Base-by-base conservation (phyloP, 2,797 vertebrate species). In the Smutsia temminckii region DNA sequence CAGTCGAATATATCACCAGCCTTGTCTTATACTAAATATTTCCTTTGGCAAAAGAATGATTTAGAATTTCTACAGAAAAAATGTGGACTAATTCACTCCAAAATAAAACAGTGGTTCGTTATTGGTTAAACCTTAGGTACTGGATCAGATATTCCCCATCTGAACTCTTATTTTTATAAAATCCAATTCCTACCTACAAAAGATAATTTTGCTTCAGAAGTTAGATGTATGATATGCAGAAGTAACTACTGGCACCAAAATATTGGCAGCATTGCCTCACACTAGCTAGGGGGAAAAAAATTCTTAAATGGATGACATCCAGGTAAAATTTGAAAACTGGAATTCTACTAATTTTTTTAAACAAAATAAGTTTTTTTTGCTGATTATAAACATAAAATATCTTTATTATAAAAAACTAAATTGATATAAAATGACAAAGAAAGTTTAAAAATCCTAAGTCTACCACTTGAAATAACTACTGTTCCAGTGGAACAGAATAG, bases 291-390 rank as follows among this genome's bases (percentile, higher is more conserved):
- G 14, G 59, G 5, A 46, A n/a, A 21, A 27, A 42, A 55, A 17
- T 27, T 64, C n/a, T 53, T 94, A 34, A 74, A 93, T 88, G 27
- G 61, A 92, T 85, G 83, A 59, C 23, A 34, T 93, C 51, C 12
- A 59, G 72, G 51, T 51, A 64, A 80, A 95, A n/a, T 96, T 88
- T 80, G 59, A 68, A 97, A 96, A 79, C 46, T 59, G 13, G 29
- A 95, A 13, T 94, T 68, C 68, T 74, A 42, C 55, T 80, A 68
- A 9, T 32, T 83, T 74, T 91, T 89, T 20, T n/a, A 83, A 71
- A 68, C 8, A 81, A 72, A 57, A 59, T 81, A n/a, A 7, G 42
- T 85, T 64, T 1, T 32, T 75, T 83, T 59, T 68, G 34, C 61
- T 93, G 32, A 77, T 89, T 89, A 89, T 80, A 69, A 87, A 83